Conservation (phyloP, 2,797 vertebrate species). For the Phrynocephalus guinanensis region DNA sequence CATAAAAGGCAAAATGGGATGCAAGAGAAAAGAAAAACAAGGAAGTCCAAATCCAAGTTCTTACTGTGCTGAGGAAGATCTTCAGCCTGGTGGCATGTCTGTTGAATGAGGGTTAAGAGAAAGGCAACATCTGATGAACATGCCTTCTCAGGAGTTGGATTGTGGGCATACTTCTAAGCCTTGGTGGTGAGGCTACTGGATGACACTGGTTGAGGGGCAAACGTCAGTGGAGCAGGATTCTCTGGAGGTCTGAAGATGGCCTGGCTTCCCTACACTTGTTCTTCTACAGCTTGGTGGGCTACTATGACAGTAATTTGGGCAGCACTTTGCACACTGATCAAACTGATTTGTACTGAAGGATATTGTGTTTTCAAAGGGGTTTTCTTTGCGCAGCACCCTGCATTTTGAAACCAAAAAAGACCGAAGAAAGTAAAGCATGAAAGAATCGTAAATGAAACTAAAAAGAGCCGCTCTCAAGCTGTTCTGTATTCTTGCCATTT, state of each 20-base stretch:
- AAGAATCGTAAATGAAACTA: background rate
- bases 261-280: background rate
- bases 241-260: background rate
- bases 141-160: too few species aligned
- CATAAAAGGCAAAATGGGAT: too few species aligned
- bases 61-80: background rate
- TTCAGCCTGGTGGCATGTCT: background rate
- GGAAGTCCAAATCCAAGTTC: background rate
- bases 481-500: constrained; percentile 66
- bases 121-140: too few species aligned
- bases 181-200: too few species aligned
- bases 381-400: too few species aligned
- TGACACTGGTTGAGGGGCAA: background rate
- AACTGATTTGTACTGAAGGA: background rate
- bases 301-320: background rate
- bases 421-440: constrained; percentile 2
- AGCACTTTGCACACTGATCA: background rate
- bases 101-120: background rate
- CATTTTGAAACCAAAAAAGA: too few species aligned
- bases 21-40: too few species aligned
- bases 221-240: background rate
- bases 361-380: background rate
- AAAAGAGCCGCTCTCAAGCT: too few species aligned
- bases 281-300: background rate
- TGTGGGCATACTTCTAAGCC: too few species aligned